phyloP scores from a whole-genome alignment of 1,140 invertebrate species.

The Goniozus legneri region DNA sequence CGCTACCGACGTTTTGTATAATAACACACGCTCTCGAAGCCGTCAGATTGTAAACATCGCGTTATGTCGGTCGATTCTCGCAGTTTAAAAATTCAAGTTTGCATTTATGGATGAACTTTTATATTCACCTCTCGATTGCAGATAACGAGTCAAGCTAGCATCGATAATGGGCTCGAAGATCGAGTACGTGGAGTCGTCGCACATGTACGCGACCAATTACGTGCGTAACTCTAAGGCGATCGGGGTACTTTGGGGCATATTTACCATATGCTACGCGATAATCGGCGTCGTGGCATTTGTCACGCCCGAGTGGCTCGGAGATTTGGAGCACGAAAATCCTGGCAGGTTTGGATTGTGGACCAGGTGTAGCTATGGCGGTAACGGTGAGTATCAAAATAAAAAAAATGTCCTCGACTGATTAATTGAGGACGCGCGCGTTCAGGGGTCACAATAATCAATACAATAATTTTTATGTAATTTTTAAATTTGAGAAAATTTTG shows the following conservation, averaged over 20 bases:
- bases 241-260: slow-evolving; percentile 94
- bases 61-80: neutral
- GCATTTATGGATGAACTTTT: neutral
- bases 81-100: neutral
- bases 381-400: slow-evolving; percentile 28
- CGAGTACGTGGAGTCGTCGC: slow-evolving; percentile 83
- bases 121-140: neutral
- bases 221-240: slow-evolving; percentile 94
- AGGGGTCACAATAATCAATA: too few relatives aligned
- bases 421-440: too few relatives aligned
- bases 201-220: slow-evolving; percentile 89
- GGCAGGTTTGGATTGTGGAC: slow-evolving; percentile 92
- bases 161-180: slow-evolving; percentile 86
- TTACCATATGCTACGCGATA: slow-evolving; percentile 94
- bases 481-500: too few relatives aligned
- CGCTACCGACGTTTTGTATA: too few relatives aligned
- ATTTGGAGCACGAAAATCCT: slow-evolving; percentile 77
- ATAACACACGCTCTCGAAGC: too few relatives aligned
- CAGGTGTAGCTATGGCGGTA: slow-evolving; percentile 63
- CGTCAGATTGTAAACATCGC: too few relatives aligned
- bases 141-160: slow-evolving; percentile 1
- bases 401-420: too few relatives aligned
- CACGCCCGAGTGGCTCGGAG: slow-evolving; percentile 91
- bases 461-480: too few relatives aligned
- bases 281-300: slow-evolving; percentile 92